Percentiles rank a stretch among this genome's conserved stretches.
phyloP scores from a whole-genome alignment of 1,140 invertebrate species.

The Octopus bimaculoides region DNA sequence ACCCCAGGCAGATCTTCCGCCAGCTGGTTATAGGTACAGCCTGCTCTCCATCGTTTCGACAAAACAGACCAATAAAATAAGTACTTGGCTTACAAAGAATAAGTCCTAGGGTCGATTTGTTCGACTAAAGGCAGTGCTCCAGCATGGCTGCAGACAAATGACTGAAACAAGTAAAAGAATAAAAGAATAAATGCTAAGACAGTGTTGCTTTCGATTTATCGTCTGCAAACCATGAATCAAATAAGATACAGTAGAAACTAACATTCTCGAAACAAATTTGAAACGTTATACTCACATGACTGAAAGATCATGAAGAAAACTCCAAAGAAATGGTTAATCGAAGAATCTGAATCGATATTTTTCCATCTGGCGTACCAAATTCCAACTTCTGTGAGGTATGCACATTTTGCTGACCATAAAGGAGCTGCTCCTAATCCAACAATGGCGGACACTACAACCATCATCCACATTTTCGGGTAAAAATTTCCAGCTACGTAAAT shows the following conservation, averaged over 20 bases:
- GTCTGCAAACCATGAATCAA: too few species aligned
- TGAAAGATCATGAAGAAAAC: conserved; percentile 98
- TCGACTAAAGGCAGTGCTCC: too few species aligned
- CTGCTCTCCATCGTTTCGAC: too few species aligned
- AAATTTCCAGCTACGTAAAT: conserved; percentile 93
- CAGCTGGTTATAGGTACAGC: too few species aligned
- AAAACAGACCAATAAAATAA: too few species aligned
- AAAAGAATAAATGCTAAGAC: too few species aligned
- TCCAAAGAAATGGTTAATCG: conserved; percentile 93
- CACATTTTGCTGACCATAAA: conserved; percentile 95
- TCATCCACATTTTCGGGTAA: conserved; percentile 69
- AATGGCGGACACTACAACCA: conserved; percentile 89
- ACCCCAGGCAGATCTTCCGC: rapidly evolving
- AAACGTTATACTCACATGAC: conserved; percentile 63
- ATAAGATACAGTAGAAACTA: neutral
- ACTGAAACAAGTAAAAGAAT: too few species aligned
- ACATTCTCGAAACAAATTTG: neutral
- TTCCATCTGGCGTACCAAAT: conserved; percentile 66
- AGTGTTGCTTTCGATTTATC: too few species aligned
- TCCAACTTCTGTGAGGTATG: conserved; percentile 89
- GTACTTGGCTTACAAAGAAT: too few species aligned
- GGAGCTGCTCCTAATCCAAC: conserved; percentile 85
- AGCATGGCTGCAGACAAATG: too few species aligned
- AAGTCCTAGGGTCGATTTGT: too few species aligned
- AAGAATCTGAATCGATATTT: conserved; percentile 74